Evolutionary conservation across 2,113 vertebrate genomes (phyloP), one percentile per base, ranked within the genome.

Genomic region (Columbina picui): DNA sequence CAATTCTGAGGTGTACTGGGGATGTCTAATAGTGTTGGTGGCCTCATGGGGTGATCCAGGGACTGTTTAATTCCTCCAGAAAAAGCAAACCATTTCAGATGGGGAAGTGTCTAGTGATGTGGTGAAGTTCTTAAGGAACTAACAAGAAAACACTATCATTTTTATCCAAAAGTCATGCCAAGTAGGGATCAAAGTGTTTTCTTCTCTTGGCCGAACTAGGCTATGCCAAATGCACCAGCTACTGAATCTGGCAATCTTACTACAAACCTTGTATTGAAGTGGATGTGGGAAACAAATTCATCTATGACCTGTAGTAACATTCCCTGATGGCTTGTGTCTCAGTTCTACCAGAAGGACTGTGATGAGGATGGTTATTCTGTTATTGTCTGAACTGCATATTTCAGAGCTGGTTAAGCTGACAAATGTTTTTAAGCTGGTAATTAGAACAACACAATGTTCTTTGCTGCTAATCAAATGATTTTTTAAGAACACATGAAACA

Each of bases 91-190:
- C 8, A 19, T 80, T 93, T 69, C 78, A 83, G 27, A 45, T 43
- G 45, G 12, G 22, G 32, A 87, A 67, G 19, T 63, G 4, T 19
- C 57, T 59, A 88, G 49, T n/a, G 18, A 67, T 10, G 17, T 61
- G 20, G 68, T 25, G 11, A 60, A 14, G 12, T 73, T 65, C 68
- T 60, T 29, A 41, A 29, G 64, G 45, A 87, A 12, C n/a, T 36
- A 82, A 52, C 3, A 61, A 53, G 50, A 74, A 82, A 43, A 30
- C 0, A 1, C 15, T 65, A 4, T 13, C 2, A 1, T 29, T 57
- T 87, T 53, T 30, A 23, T 45, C 26, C 14, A 52, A 41, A 81
- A 29, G 9, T 43, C 60, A 57, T 41, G 30, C 17, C 68, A 77
- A 64, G 17, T 30, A 52, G 7, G 14, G 20, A 47, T 60, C 30